Evolutionary conservation across 2,797 vertebrate species (phyloP).

Genomic region (Amazona finschi): DNA sequence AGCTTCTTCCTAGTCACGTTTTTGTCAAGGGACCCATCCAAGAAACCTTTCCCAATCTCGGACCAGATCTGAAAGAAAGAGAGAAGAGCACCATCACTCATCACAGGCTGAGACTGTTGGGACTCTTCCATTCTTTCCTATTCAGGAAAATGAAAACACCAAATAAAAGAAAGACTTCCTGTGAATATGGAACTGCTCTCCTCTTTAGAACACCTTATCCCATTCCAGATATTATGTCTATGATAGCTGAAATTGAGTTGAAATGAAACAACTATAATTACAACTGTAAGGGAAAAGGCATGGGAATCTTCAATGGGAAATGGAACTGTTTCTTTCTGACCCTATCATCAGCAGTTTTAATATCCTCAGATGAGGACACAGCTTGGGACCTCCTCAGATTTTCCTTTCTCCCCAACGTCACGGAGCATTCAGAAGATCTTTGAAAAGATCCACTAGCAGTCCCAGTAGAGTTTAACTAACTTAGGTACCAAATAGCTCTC

Average conservation of each 20-base stretch:
- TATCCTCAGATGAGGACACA: neutral
- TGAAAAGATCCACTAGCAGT: neutral
- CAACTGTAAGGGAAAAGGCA: neutral
- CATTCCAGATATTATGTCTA: neutral
- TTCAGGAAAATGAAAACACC: neutral
- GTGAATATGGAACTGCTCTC: neutral
- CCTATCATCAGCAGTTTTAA: neutral
- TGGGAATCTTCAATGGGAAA: neutral
- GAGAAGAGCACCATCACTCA: neutral
- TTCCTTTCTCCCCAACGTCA: neutral
- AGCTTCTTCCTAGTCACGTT: slow-evolving; percentile 86
- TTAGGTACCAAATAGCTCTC: neutral
- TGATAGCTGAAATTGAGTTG: neutral
- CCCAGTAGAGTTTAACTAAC: neutral
- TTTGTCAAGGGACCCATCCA: slow-evolving; percentile 94
- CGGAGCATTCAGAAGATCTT: neutral
- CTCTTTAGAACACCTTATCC: neutral
- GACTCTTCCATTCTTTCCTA: neutral
- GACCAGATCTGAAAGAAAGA: slow-evolving; percentile 88
- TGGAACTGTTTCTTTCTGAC: neutral
- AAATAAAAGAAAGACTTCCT: neutral
- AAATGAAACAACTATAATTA: neutral
- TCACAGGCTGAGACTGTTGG: neutral
- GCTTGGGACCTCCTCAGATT: neutral
- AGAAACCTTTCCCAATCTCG: slow-evolving; percentile 93